A percentile compares a stretch with the other conserved stretches of the same genome.
phyloP scores from a whole-genome alignment of 35 echinoderm and acorn worm genomes.

The Ptychodera flava region DNA sequence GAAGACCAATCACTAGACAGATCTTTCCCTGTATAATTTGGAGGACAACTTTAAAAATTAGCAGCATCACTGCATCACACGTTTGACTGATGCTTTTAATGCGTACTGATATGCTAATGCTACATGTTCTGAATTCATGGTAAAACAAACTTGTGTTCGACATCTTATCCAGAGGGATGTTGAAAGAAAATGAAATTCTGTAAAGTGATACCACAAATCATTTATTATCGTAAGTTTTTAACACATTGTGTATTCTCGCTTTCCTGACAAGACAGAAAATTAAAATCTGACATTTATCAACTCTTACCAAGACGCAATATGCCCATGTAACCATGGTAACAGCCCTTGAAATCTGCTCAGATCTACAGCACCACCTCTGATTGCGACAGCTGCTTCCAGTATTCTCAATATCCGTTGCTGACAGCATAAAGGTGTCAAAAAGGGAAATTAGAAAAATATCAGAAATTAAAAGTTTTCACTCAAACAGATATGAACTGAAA shows the following conservation, averaged over 20 bases:
- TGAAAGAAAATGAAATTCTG: neutral
- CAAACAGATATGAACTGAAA: no score
- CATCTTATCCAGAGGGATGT: neutral
- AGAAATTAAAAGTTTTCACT: no score
- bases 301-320: neutral
- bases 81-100: no score
- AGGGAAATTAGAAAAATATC: neutral
- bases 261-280: no score
- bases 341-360: neutral
- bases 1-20: no score
- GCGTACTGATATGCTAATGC: no score
- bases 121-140: neutral
- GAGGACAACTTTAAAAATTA: no score
- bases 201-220: neutral
- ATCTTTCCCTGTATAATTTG: no score
- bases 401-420: neutral
- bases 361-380: neutral
- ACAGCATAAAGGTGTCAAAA: neutral
- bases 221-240: neutral
- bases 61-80: no score
- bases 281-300: no score
- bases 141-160: neutral
- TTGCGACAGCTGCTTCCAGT: neutral
- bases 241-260: no score
- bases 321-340: neutral